Conservation (phyloP, 2,113 vertebrate species). For the Naja naja region DNA sequence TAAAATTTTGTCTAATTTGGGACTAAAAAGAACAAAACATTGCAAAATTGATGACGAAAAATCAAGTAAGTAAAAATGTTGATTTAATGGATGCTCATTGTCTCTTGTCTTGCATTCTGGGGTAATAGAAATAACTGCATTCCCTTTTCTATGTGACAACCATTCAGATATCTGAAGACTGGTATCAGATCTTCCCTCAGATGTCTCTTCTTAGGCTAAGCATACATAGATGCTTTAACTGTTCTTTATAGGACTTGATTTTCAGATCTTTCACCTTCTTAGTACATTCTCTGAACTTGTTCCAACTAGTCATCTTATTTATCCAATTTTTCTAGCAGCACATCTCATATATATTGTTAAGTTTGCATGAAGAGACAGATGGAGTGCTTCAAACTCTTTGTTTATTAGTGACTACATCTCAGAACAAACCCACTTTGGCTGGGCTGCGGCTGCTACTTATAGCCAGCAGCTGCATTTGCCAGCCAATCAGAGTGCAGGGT, state of each 20-base stretch:
- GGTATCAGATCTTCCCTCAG: not conserved
- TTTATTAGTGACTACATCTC: too few species aligned
- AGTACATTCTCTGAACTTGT: not conserved
- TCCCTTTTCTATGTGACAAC: not conserved
- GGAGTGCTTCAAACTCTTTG: too few species aligned
- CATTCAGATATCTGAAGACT: not conserved
- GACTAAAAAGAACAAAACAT: not conserved
- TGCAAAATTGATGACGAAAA: not conserved
- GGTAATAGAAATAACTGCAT: not conserved
- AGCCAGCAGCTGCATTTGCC: too few species aligned
- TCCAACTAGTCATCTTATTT: not conserved
- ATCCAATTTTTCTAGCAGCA: not conserved
- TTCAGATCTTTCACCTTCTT: not conserved
- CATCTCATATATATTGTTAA: not conserved
- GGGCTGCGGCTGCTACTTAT: too few species aligned
- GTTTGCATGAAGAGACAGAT: too few species aligned
- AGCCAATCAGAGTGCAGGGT: too few species aligned
- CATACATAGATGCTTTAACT: not conserved
- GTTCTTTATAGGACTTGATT: not conserved
- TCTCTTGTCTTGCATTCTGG: not conserved
- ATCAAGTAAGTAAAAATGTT: not conserved
- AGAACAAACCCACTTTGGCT: too few species aligned
- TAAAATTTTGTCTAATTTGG: not conserved
- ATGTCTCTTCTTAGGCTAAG: not conserved
- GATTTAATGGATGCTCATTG: not conserved